Conservation (phyloP, 1,140 invertebrate species). For the Zaprionus africanus region DNA sequence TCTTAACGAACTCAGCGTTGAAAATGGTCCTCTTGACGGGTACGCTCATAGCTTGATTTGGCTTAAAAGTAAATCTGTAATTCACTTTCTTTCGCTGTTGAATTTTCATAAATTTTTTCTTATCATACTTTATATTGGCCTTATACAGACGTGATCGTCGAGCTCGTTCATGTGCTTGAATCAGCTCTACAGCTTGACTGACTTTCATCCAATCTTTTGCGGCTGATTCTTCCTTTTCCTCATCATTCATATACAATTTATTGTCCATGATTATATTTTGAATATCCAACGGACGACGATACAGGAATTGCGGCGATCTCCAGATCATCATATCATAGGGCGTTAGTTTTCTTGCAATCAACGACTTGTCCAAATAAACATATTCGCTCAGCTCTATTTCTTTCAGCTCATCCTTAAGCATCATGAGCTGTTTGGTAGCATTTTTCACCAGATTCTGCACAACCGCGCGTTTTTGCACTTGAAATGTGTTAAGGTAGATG, state of each 20-base stretch:
- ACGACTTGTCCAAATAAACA: slow-evolving; percentile 87
- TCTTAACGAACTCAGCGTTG: slow-evolving; percentile 65
- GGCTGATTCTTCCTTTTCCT: slow-evolving; percentile 50
- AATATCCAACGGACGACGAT: slow-evolving; percentile 65
- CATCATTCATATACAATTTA: slow-evolving; percentile 63
- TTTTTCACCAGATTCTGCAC: slow-evolving; percentile 86
- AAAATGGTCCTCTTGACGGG: slow-evolving; percentile 76
- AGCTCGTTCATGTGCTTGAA: slow-evolving; percentile 86
- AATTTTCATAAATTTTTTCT: slow-evolving; percentile 52
- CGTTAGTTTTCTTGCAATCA: slow-evolving; percentile 87
- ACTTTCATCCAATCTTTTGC: slow-evolving; percentile 46
- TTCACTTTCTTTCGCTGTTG: slow-evolving; percentile 56
- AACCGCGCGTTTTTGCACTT: slow-evolving; percentile 87
- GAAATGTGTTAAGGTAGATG: slow-evolving; percentile 87
- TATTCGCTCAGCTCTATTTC: slow-evolving; percentile 85
- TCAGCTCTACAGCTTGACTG: slow-evolving; percentile 81
- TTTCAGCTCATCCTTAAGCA: slow-evolving; percentile 84
- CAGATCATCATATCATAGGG: slow-evolving; percentile 85
- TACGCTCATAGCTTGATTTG: slow-evolving; percentile 73
- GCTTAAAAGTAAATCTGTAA: slow-evolving; percentile 75
- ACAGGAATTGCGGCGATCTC: slow-evolving; percentile 75
- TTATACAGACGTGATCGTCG: slow-evolving; percentile 86
- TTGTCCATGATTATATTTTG: slow-evolving; percentile 66
- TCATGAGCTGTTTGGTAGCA: slow-evolving; percentile 67
- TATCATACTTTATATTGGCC: slow-evolving; percentile 68